These are phyloP conservation scores for Protaetia brevitarsis DNA, from an alignment of 1,140 invertebrate species.

Conservation along the genomic window DNA sequence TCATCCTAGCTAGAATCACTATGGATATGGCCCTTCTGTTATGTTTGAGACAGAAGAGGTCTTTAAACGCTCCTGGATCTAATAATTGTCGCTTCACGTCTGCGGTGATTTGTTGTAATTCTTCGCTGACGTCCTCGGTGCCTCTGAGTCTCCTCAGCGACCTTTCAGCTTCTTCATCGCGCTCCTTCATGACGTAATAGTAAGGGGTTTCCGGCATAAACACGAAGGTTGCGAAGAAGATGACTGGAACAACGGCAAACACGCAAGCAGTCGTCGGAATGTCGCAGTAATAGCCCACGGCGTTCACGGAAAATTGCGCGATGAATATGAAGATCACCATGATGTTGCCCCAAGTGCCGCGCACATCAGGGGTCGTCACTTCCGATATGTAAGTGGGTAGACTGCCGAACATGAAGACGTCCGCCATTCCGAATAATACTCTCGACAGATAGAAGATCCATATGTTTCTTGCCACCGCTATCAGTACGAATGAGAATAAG, in stretches of 20 bases:
- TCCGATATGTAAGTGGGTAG: constrained; percentile 66
- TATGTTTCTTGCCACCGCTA: neutral
- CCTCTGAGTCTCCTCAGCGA: constrained; percentile 33
- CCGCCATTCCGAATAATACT: constrained; percentile 17
- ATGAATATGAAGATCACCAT: constrained; percentile 46
- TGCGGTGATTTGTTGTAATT: constrained; percentile 35
- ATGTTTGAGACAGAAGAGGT: constrained; percentile 35
- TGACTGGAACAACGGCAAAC: constrained; percentile 53
- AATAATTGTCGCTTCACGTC: constrained; percentile 38
- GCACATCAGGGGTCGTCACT: constrained; percentile 63
- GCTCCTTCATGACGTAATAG: constrained; percentile 56
- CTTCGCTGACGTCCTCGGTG: constrained; percentile 34
- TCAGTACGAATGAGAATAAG: constrained; percentile 10
- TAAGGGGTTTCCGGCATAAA: constrained; percentile 79
- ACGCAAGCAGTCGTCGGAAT: constrained; percentile 58
- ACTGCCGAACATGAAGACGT: constrained; percentile 19
- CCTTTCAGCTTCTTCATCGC: constrained; percentile 4
- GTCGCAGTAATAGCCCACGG: constrained; percentile 61
- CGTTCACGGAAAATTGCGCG: constrained; percentile 67
- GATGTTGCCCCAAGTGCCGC: constrained; percentile 53
- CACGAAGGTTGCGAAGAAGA: constrained; percentile 44
- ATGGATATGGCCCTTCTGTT: constrained; percentile 35
- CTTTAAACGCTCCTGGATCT: constrained; percentile 43
- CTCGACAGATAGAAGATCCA: constrained; percentile 21
- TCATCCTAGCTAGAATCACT: neutral